phyloP scores from a whole-genome alignment of 2,113 vertebrate genomes.

The Anhinga anhinga region DNA sequence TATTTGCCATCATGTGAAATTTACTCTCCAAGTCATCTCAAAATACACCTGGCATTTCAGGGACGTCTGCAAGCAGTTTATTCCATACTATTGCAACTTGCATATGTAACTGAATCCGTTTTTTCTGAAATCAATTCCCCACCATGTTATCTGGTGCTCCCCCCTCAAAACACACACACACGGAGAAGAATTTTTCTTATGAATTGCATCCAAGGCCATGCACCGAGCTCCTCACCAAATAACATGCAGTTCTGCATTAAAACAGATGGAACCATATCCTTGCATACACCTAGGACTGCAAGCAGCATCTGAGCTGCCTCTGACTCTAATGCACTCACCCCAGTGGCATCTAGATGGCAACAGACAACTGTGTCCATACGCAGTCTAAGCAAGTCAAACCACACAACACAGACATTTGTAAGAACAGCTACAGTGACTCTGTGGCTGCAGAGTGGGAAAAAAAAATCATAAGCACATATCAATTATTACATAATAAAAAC shows the following conservation, averaged over 20 bases:
- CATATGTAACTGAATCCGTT: not conserved
- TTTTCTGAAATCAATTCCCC: not conserved
- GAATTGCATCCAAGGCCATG: not conserved
- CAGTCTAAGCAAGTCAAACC: not conserved
- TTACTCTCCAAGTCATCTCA: not conserved
- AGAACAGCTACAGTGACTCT: not conserved
- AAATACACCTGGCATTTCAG: not conserved
- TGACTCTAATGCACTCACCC: not conserved
- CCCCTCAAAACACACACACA: not conserved
- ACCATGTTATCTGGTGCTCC: too few relatives aligned
- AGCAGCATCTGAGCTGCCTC: not conserved
- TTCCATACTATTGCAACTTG: not conserved
- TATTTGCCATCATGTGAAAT: not conserved
- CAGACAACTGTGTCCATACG: not conserved
- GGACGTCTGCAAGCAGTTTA: not conserved
- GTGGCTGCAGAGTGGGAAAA: not conserved
- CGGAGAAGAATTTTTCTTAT: not conserved
- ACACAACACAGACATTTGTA: not conserved
- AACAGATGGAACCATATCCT: not conserved
- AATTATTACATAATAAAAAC: not conserved
- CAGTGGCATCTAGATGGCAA: constrained; percentile 3
- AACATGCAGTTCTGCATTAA: not conserved
- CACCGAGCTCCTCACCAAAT: not conserved
- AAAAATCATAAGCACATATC: not conserved
- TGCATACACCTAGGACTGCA: not conserved